Base-by-base conservation (phyloP, 2,888 invertebrate species). In the Cryptocephalus primarius region DNA sequence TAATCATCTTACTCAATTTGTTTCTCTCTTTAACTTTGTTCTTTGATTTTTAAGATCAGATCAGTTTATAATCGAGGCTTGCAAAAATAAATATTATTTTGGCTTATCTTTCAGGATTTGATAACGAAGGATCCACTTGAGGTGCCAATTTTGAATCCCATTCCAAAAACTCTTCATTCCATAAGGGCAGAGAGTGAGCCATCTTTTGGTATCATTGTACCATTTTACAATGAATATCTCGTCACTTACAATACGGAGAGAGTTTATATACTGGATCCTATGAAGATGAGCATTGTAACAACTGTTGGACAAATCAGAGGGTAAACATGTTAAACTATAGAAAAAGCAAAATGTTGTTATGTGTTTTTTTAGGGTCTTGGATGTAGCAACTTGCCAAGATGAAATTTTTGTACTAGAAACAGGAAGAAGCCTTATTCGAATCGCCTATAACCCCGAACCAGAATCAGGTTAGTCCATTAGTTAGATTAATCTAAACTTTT, bases 351-450 rank as follows among this genome's bases (percentile, higher is more conserved):
- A 33, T 39, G 12, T 44, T 32, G 11, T 4, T 22, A 22, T 6
- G n/a, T 36, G 36, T 36, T 41, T 48, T 53, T 52, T 40, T 43
- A 79, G 79, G 55, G 75, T 79, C 48, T 60, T 78, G 48, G 74
- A 74, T 32, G 77, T 83, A 43, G 76, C 79, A 0, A 80, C 80
- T 55, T 72, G 75, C 57, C 78, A 78, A 63, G 81, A 82, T 55
- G 88, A 88, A 72, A 83, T 92, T 56, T 91, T 91, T 71, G 74
- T 92, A 42, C 71, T 93, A 58, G 87, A 88, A 65, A 88, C 88
- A 0, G 76, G 81, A 41, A 77, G 89, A 52, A 85, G 85, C 60
- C 70, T 92, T 50, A 70, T 91, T 44, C 75, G 92, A n/a, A 76
- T 92, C 42, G 82, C 85, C 34, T 79, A 78, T 55, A 71, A 76